Percentiles rank a stretch among this genome's conserved stretches.
Conservation (phyloP, 2,113 vertebrate genomes). For the Podocnemis expansa region DNA sequence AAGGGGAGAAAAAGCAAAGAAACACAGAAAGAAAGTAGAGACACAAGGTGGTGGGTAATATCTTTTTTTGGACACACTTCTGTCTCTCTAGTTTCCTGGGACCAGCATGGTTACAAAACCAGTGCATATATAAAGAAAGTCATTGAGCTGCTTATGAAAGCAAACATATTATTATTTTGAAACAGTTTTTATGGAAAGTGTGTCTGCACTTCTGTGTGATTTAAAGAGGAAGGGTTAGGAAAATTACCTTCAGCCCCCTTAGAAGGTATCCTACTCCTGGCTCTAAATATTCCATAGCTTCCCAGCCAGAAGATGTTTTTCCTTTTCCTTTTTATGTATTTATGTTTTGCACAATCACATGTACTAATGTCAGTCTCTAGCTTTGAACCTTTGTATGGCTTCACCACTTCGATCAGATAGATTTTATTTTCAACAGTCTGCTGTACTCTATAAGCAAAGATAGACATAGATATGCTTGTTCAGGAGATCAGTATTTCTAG, state of each 20-base stretch:
- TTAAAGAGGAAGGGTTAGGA: not conserved
- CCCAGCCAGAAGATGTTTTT: not conserved
- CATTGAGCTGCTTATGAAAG: not conserved
- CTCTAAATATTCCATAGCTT: not conserved
- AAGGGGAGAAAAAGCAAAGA: not conserved
- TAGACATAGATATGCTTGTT: not conserved
- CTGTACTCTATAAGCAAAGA: not conserved
- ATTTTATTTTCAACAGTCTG: not conserved
- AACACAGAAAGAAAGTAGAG: too few species aligned
- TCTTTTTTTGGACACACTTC: not conserved
- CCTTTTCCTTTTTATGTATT: not conserved
- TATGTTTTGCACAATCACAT: not conserved
- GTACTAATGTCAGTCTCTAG: not conserved
- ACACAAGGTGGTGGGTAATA: not conserved
- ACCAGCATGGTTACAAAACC: not conserved
- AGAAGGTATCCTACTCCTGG: not conserved
- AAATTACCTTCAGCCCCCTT: not conserved
- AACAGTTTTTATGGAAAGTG: not conserved
- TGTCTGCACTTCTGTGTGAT: not conserved
- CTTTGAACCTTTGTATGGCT: not conserved
- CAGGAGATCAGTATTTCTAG: not conserved
- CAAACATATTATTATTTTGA: not conserved
- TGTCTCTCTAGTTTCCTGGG: not conserved
- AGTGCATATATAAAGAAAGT: not conserved
- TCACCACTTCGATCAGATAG: not conserved